Conservation (phyloP, 2,113 vertebrate species). For the Candoia aspera region DNA sequence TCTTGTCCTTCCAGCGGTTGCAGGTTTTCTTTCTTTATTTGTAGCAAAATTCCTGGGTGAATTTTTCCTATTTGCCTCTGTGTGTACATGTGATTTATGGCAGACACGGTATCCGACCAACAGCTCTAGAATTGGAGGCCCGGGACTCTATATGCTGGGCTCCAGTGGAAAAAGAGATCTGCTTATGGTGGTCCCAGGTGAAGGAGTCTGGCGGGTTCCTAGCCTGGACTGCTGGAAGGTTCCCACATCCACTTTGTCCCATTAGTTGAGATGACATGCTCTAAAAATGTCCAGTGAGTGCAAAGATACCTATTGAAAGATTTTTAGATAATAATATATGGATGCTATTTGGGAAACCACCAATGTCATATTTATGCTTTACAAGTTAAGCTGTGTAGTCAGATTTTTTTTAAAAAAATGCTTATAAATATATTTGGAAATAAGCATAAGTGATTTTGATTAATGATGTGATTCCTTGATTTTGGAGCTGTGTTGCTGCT, state of each 20-base stretch:
- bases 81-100: slow-evolving; percentile 96
- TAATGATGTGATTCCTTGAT: slow-evolving; percentile 58
- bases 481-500: slow-evolving; percentile 64
- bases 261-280: slow-evolving; percentile 82
- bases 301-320: slow-evolving; percentile 81
- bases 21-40: slow-evolving; percentile 67
- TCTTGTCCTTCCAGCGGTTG: slow-evolving; percentile 74
- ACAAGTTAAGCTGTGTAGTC: slow-evolving; percentile 50
- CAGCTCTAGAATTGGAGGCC: slow-evolving; percentile 95
- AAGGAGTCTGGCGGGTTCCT: slow-evolving; percentile 94
- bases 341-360: slow-evolving; percentile 65
- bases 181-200: slow-evolving; percentile 91
- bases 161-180: slow-evolving; percentile 92
- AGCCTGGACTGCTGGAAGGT: slow-evolving; percentile 97
- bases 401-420: slow-evolving; percentile 43
- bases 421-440: slow-evolving; percentile 54
- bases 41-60: slow-evolving; percentile 83
- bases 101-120: slow-evolving; percentile 89
- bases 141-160: slow-evolving; percentile 88
- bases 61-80: slow-evolving; percentile 97
- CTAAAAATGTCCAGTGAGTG: slow-evolving; percentile 82
- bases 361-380: slow-evolving; percentile 53
- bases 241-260: slow-evolving; percentile 85
- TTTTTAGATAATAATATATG: slow-evolving; percentile 68
- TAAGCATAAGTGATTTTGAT: slow-evolving; percentile 48